These are phyloP conservation scores for Parazoanthus darwini DNA, from an alignment of 92 coral and sea anemone genomes.

Conservation along the genomic window DNA sequence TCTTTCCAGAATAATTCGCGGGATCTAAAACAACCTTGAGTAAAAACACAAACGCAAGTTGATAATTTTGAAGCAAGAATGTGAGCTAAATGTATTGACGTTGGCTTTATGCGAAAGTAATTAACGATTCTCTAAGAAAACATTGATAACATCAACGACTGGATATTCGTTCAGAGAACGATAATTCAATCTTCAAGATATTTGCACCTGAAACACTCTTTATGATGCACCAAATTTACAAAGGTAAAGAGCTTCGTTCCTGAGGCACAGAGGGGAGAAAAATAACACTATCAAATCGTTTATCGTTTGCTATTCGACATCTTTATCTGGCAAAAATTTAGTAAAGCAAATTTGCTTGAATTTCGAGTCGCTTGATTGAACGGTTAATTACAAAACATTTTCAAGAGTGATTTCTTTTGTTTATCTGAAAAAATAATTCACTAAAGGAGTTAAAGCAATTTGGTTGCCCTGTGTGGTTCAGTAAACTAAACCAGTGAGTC, in stretches of 20 bases:
- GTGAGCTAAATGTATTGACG: neutral
- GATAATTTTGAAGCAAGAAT: neutral
- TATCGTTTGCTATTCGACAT: neutral
- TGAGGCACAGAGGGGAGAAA: neutral
- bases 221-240: neutral
- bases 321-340: neutral
- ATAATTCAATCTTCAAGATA: neutral
- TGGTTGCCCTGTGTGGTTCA: conserved; percentile 5
- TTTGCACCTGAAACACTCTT: neutral
- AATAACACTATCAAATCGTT: neutral
- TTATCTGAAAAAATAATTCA: neutral
- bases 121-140: neutral
- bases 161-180: neutral
- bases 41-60: neutral
- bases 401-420: neutral
- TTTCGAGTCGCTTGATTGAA: neutral
- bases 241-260: neutral
- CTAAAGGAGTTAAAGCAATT: neutral
- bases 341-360: neutral
- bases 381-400: neutral
- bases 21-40: neutral
- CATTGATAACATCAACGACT: neutral
- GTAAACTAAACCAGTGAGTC: neutral
- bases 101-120: neutral
- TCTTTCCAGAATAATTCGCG: neutral